Evolutionary conservation across 2,797 vertebrate species (phyloP), one percentile per base, ranked within the genome.

Genomic region (Odontamblyopus lacepedii): DNA sequence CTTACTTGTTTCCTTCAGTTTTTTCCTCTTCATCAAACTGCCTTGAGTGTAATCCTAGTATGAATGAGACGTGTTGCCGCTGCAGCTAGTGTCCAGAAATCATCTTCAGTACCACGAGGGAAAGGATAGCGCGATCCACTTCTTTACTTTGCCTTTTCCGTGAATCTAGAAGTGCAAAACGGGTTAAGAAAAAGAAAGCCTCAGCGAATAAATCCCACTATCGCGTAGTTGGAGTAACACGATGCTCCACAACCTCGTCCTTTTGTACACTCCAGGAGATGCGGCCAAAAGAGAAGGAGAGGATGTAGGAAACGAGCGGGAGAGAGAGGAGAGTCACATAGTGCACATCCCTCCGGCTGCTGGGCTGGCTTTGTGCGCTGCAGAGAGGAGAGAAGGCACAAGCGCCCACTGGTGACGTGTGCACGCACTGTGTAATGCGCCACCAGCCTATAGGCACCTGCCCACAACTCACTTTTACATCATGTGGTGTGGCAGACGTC

Each of bases 351-450:
- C 87, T 67, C 83, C 78, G 82, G 85, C 82, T 81, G 86, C 82
- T 90, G 78, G 77, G 82, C 83, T 78, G 80, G 76, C 85, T 88
- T 85, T 91, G 89, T 92, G 91, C 88, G 85, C 85, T 86, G 89
- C 65, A 55, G 65, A 67, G 81, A 84, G 30, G 30, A 32, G 60
- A 19, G 29, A 11, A 35, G 61, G 32, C 32, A 89, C 81, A 90
- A 81, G 87, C 91, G 87, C 90, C 90, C 83, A 89, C 91, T 91
- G 89, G 89, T 90, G 89, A 91, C 89, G 89, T 83, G 86, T 83
- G 84, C 74, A 83, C 83, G 87, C 79, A 91, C 82, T 57, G 26
- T 56, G 74, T 83, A 85, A 91, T 93, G 88, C 91, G 76, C 89
- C 90, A 90, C 87, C 80, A 83, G 82, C 81, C 74, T 75, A 64